Conservation (phyloP, 2,888 invertebrate genomes). For the Epistrophella euchroma region DNA sequence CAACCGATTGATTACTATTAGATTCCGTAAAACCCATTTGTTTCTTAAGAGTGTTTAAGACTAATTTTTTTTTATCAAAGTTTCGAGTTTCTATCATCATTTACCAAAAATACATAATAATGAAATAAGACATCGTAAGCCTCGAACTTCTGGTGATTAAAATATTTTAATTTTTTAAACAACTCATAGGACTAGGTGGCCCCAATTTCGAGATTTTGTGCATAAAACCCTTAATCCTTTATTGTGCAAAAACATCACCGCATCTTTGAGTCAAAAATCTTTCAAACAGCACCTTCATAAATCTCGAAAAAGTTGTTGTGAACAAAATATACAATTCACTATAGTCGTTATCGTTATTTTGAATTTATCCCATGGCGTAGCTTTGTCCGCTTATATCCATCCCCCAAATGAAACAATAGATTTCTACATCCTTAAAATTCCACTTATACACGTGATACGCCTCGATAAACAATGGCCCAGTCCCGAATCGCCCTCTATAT, state of each 20-base stretch:
- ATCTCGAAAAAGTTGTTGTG: conserved; percentile 15
- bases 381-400: not conserved
- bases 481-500: not conserved
- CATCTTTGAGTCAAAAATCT: not conserved
- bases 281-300: conserved; percentile 1
- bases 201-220: not conserved
- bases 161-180: too few relatives aligned
- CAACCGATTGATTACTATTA: too few relatives aligned
- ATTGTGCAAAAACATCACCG: not conserved
- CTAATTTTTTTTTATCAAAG: too few relatives aligned
- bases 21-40: too few relatives aligned
- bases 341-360: conserved; percentile 7
- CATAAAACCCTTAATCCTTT: not conserved
- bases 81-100: too few relatives aligned
- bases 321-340: conserved; percentile 2
- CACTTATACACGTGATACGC: conserved; percentile 62
- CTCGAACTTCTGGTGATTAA: too few relatives aligned
- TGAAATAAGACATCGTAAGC: too few relatives aligned
- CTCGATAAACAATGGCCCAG: conserved; percentile 57
- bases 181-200: too few relatives aligned
- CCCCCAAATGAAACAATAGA: conserved; percentile 27
- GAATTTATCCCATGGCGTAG: conserved; percentile 11
- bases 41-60: too few relatives aligned
- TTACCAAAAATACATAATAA: too few relatives aligned
- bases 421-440: conserved; percentile 64